Evolutionary conservation across 2,888 invertebrate genomes (phyloP), one percentile per base, ranked within the genome.

Genomic region (Digitonthophagus gazella): DNA sequence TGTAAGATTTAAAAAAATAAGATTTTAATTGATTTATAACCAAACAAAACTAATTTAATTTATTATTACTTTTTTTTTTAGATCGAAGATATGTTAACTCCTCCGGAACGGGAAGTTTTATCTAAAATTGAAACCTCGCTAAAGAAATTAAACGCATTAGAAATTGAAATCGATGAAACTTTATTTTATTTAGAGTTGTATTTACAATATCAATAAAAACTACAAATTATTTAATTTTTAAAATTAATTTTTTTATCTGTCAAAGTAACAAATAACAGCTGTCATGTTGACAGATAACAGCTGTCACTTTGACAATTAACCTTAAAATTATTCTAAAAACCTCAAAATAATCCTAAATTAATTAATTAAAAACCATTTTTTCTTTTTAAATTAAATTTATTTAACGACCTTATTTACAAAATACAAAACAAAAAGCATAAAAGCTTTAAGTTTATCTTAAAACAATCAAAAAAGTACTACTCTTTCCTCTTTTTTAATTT

Each of bases 51-150:
- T 68, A 56, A 15, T n/a, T 20, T 72, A 71, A 75, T 83, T n/a
- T n/a, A n/a, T n/a, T n/a, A n/a, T n/a, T n/a, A n/a, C n/a, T n/a
- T n/a, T n/a, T n/a, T n/a, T n/a, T n/a, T 84, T 58, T 80, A 92
- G 91, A 91, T 94, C 71, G 90, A 92, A 78, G 95, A 95, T 80
- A 92, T 95, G 76, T 88, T 96, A 69, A 94, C 96, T 0, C 94
- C 94, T 0, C 92, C 94, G 0, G 96, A 97, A 80, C 86, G 89
- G 67, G 88, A 90, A 69, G 88, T 93, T 20, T 84, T 96, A 0
- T 87, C 88, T 64, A 90, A 89, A 76, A 91, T 95, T 0, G 91
- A 93, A 78, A 86, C 85, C 64, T 88, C 89, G 28, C 89, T 94
- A 61, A 91, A 91, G 75, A 93, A 92, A 74, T 84, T 96, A 28